A percentile compares a stretch with the other conserved stretches of the same genome.
Conservation (phyloP, 2,113 vertebrate genomes). For the Phodopus roborovskii region DNA sequence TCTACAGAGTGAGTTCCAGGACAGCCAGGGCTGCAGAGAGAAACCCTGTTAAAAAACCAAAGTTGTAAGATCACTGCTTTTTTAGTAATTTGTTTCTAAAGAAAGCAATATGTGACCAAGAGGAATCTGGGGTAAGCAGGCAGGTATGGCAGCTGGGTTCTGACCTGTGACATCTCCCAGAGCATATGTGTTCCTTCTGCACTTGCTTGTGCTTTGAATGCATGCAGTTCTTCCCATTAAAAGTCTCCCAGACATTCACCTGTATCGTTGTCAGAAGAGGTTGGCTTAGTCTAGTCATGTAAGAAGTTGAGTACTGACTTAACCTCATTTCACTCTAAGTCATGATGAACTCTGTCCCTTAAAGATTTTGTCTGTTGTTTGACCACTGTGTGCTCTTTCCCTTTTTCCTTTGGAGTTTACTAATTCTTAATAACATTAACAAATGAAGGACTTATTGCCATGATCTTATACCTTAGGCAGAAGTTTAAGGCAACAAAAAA, state of each 20-base stretch:
- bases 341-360: not conserved
- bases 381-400: not conserved
- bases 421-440: not conserved
- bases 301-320: not conserved
- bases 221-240: not conserved
- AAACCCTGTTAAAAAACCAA: not conserved
- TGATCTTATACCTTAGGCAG: not conserved
- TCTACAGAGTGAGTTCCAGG: not conserved
- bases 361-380: not conserved
- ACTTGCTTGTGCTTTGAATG: too few species aligned
- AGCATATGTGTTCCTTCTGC: not conserved
- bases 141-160: not conserved
- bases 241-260: not conserved
- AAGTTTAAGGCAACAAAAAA: not conserved
- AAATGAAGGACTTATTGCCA: not conserved
- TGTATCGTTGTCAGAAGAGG: accelerated
- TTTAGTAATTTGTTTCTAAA: conserved; percentile 44
- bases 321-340: not conserved
- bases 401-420: not conserved
- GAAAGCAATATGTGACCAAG: not conserved
- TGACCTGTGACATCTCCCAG: not conserved
- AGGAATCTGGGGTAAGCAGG: not conserved
- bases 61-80: not conserved
- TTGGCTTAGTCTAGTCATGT: not conserved
- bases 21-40: not conserved